phyloP scores from a whole-genome alignment of 2,797 vertebrate genomes.

The Antrozous pallidus region DNA sequence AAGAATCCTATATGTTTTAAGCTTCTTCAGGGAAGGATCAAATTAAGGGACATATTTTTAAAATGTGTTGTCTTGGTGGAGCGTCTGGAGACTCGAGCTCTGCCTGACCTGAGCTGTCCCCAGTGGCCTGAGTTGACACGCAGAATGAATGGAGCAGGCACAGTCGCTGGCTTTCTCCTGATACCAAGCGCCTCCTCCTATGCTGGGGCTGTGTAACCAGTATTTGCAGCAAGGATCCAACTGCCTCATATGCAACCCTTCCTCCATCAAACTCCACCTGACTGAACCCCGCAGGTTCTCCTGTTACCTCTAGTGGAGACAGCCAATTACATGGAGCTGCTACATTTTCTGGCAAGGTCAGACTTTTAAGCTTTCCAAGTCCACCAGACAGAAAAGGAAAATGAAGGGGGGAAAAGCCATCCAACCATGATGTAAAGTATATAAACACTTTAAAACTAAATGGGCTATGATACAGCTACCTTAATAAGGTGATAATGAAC shows the following conservation, averaged over 20 bases:
- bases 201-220: neutral
- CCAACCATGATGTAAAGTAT: neutral
- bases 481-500: conserved; percentile 5
- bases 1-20: conserved; percentile 27
- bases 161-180: neutral
- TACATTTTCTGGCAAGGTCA: neutral
- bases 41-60: conserved; percentile 42
- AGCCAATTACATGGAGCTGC: neutral
- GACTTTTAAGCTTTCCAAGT: neutral
- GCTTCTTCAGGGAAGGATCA: conserved; percentile 44
- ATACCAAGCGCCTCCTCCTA: neutral
- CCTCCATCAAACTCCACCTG: neutral
- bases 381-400: neutral
- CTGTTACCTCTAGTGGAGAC: neutral
- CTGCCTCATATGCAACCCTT: neutral
- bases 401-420: neutral
- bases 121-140: neutral
- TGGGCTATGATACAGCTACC: neutral
- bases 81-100: neutral
- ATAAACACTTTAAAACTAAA: neutral
- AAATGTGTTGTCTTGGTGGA: neutral
- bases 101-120: neutral
- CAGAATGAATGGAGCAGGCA: neutral
- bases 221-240: neutral
- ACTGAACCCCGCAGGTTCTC: neutral